Evolutionary conservation across 2,888 invertebrate species (phyloP), one percentile per base, ranked within the genome.

Genomic region (Coenonympha glycerion): DNA sequence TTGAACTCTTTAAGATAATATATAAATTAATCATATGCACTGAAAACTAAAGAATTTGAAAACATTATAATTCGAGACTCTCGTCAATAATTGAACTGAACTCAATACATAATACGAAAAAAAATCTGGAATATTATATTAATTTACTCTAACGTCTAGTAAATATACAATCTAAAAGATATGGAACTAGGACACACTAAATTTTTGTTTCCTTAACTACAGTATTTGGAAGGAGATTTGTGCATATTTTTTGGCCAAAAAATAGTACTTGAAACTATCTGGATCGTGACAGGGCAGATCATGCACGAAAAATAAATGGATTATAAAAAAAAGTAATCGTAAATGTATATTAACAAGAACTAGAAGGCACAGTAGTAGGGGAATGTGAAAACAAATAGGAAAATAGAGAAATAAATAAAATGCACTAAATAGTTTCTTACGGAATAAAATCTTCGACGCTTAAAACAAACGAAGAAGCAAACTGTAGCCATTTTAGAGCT

Each of bases 281-380:
- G 30, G 40, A n/a, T n/a, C n/a, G n/a, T n/a, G n/a, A 39, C 15
- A 9, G 36, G n/a, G 26, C 22, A 34, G 31, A 9, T 31, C 41
- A 16, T 36, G n/a, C 28, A 33, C 49, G 44, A 49, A 37, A 41
- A 45, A 28, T 47, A 56, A 58, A 62, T 6, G 9, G 22, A 8
- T 8, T 3, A 13, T 2, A 39, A 15, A 19, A 11, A n/a, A 8
- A 1, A 21, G 15, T 13, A 13, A 37, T 6, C 6, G 11, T 36
- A 21, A 70, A 75, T 69, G 65, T 78, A 81, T 77, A 42, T 71
- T 80, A 81, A 62, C 71, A 73, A 76, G 76, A 79, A 76, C 76
- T 83, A 84, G 85, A 86, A 85, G 86, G 84, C 85, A 86, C 84
- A 80, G 79, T 82, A 78, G 78, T 80, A 72, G 75, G 68, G 63